These are phyloP conservation scores for Mesopsocus fuscifrons DNA, from an alignment of 2,888 invertebrate genomes.

Conservation along the genomic window DNA sequence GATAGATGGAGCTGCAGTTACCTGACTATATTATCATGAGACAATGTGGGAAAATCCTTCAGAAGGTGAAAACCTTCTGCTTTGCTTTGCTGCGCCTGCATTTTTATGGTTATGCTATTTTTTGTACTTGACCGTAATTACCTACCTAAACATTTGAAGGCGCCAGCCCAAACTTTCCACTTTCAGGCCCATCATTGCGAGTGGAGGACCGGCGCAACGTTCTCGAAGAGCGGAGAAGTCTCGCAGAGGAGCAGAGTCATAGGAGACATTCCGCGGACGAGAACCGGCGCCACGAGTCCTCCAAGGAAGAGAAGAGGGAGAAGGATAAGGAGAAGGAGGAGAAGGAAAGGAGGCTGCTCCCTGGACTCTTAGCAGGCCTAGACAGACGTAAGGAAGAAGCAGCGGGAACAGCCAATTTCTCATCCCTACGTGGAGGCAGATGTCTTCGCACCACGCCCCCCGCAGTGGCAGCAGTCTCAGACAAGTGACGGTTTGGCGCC, in stretches of 20 bases:
- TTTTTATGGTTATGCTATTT: no score
- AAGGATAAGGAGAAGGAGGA: slow-evolving; percentile 6
- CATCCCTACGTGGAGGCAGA: not conserved
- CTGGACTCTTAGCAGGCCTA: not conserved
- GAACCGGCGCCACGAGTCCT: not conserved
- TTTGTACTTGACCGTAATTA: no score
- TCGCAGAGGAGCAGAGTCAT: slow-evolving; percentile 1
- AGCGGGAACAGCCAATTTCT: not conserved
- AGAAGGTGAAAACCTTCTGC: no score
- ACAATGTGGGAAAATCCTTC: no score
- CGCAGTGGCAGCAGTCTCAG: not conserved
- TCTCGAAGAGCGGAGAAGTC: not conserved
- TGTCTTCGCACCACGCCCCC: not conserved
- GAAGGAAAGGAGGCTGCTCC: not conserved
- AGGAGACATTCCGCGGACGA: slow-evolving; percentile 4
- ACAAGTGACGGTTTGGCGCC: no score
- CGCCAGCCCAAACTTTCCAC: no score
- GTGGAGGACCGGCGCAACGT: not conserved
- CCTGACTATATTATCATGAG: no score
- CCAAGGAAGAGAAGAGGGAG: not conserved
- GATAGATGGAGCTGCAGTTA: no score
- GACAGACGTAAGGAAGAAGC: not conserved
- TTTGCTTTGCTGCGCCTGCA: no score
- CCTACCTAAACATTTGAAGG: no score
- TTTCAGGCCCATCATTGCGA: not conserved